phyloP scores from a whole-genome alignment of 2,888 invertebrate species.

The Drosophila pseudotalamancana region DNA sequence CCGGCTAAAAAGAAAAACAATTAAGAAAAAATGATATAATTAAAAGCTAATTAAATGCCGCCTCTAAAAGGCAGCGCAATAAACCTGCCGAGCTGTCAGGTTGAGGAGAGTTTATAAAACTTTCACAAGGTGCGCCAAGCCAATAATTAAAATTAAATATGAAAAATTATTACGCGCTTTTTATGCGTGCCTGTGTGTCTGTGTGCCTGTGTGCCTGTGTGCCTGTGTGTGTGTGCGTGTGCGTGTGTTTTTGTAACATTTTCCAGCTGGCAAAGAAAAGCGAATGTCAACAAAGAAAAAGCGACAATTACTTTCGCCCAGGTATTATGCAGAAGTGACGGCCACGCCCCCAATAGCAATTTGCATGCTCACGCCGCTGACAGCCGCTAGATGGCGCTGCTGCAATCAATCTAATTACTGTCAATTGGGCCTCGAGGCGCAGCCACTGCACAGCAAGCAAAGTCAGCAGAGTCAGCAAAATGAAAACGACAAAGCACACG shows the following conservation, averaged over 20 bases:
- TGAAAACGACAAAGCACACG: constrained; percentile 1
- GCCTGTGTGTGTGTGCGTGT: constrained; percentile 2
- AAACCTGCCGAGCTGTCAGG: constrained; percentile 37
- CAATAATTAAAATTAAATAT: constrained; percentile 54
- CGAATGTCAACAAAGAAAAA: constrained; percentile 43
- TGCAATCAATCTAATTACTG: constrained; percentile 77
- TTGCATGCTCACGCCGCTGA: constrained; percentile 46
- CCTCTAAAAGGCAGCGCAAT: constrained; percentile 21
- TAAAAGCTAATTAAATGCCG: constrained; percentile 61
- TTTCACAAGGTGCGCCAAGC: constrained; percentile 45
- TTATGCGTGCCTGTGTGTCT: too few relatives aligned
- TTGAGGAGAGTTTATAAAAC: constrained; percentile 21
- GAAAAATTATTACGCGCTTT: constrained; percentile 48
- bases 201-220: neutral
- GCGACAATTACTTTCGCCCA: constrained; percentile 71
- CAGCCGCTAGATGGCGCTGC: constrained; percentile 45
- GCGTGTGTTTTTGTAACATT: constrained; percentile 3
- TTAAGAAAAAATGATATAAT: constrained; percentile 34
- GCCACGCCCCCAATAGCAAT: constrained; percentile 48
- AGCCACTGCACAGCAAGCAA: constrained; percentile 1
- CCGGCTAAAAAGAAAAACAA: constrained; percentile 16
- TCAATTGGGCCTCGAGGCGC: constrained; percentile 53
- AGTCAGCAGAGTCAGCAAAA: neutral
- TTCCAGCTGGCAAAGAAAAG: constrained; percentile 17
- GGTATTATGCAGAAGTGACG: constrained; percentile 56